These are phyloP conservation scores for Heliconius hermathena DNA, from an alignment of 1,140 invertebrate species.

Conservation along the genomic window DNA sequence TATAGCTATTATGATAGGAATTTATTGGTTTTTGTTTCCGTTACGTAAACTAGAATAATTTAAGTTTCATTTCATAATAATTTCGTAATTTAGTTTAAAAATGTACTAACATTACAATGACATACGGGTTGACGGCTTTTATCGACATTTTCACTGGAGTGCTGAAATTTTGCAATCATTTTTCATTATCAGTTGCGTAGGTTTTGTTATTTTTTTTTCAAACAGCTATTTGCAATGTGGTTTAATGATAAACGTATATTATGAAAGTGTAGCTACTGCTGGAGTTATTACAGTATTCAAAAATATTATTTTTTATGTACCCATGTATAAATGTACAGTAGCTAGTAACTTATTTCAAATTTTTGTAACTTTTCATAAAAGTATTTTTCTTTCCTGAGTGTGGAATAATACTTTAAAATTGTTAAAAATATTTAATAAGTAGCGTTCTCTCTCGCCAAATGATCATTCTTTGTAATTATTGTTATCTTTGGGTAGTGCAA, in stretches of 20 bases:
- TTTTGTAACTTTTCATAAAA: too few species aligned
- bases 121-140: conserved; percentile 29
- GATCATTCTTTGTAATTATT: too few species aligned
- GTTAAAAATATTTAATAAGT: too few species aligned
- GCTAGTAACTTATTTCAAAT: too few species aligned
- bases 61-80: conserved; percentile 23
- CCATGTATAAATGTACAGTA: too few species aligned
- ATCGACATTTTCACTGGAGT: conserved; percentile 27
- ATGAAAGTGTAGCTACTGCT: background rate
- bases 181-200: conserved; percentile 14
- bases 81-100: conserved; percentile 13
- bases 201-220: background rate
- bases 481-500: too few species aligned
- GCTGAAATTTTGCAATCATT: conserved; percentile 30
- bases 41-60: conserved; percentile 7
- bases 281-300: too few species aligned
- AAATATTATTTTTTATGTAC: too few species aligned
- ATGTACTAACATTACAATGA: background rate
- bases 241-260: background rate
- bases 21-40: conserved; percentile 23
- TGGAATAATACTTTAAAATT: too few species aligned
- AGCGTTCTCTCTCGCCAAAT: too few species aligned
- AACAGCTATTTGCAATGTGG: too few species aligned
- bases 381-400: too few species aligned
- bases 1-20: background rate